These are phyloP conservation scores for Boleophthalmus pectinirostris DNA, from an alignment of 2,113 vertebrate genomes.

Conservation along the genomic window DNA sequence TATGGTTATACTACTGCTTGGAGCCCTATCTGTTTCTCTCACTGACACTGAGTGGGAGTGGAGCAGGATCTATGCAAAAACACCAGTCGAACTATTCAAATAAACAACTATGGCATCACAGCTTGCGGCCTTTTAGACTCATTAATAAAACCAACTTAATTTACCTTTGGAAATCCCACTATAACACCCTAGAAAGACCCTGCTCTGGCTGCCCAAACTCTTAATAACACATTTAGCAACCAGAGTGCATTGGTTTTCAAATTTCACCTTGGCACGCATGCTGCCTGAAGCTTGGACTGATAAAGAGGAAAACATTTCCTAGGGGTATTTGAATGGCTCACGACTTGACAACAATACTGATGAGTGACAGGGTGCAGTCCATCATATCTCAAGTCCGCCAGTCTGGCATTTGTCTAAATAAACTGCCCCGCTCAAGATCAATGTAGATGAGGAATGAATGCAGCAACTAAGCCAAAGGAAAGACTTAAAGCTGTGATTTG, in stretches of 20 bases:
- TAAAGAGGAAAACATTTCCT: conserved; percentile 13
- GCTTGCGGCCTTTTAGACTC: neutral
- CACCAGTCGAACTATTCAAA: neutral
- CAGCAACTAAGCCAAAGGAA: conserved; percentile 17
- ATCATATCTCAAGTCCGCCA: neutral
- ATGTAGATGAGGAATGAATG: conserved; percentile 31
- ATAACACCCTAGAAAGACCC: neutral
- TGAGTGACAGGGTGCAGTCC: conserved; percentile 25
- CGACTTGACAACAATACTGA: conserved; percentile 28
- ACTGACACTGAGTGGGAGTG: neutral
- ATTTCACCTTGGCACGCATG: conserved; percentile 4
- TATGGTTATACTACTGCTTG: neutral
- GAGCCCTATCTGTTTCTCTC: neutral
- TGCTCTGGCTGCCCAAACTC: neutral
- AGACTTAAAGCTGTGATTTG: conserved; percentile 8
- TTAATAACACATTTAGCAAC: neutral
- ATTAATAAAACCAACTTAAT: conserved; percentile 1
- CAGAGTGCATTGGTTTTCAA: neutral
- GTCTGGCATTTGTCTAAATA: conserved; percentile 36
- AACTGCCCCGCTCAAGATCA: conserved; percentile 25
- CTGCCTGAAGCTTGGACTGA: conserved; percentile 16
- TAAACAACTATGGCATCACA: neutral
- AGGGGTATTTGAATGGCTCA: conserved; percentile 17
- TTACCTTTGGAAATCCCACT: conserved; percentile 1
- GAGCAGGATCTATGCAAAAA: neutral